These are phyloP conservation scores for Nyctibius bracteatus DNA, from an alignment of 2,113 vertebrate genomes.

Conservation along the genomic window DNA sequence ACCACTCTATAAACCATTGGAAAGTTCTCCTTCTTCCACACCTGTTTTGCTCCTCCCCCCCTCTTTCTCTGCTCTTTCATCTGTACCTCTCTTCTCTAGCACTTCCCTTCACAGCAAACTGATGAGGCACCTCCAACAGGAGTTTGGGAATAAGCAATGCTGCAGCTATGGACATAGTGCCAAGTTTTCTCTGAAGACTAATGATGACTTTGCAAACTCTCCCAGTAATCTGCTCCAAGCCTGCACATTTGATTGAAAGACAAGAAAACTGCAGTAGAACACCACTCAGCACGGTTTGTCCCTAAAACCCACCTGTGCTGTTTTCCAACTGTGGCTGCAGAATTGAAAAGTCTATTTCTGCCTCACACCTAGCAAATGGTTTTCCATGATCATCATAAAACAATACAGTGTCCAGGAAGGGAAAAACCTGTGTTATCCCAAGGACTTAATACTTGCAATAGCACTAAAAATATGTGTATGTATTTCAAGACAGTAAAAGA, in stretches of 20 bases:
- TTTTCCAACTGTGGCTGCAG: background rate
- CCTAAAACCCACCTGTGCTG: background rate
- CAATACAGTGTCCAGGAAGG: accelerated
- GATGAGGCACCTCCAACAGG: background rate
- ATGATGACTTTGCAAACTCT: background rate
- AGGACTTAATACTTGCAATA: background rate
- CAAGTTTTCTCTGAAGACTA: background rate
- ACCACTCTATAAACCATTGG: background rate
- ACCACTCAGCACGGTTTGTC: background rate
- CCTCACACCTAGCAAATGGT: background rate
- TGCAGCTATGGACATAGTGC: background rate
- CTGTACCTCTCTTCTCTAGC: background rate
- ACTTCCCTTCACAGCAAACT: background rate
- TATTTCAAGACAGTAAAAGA: background rate
- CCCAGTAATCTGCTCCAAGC: background rate
- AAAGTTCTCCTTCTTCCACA: background rate
- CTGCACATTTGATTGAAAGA: background rate
- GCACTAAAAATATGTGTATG: background rate
- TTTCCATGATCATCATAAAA: background rate
- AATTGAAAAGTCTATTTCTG: background rate
- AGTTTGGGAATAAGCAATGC: background rate
- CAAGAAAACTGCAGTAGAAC: background rate
- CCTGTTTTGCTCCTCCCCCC: background rate
- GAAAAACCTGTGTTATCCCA: background rate
- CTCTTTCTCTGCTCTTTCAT: background rate